These are phyloP conservation scores for Aldabrachelys gigantea DNA, from an alignment of 2,113 vertebrate species.

Conservation along the genomic window DNA sequence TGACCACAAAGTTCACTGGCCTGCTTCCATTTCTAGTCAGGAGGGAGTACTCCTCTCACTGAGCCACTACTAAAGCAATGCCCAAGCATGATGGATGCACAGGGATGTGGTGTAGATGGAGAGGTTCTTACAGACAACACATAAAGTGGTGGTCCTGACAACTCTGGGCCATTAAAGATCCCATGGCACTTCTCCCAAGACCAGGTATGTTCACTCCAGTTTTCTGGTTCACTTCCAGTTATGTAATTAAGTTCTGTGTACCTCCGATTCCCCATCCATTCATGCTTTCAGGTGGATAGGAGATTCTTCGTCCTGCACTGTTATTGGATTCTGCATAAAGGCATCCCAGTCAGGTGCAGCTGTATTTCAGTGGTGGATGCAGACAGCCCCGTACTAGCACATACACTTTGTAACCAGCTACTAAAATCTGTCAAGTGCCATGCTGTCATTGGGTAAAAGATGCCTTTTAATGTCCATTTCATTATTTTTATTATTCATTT, in stretches of 20 bases:
- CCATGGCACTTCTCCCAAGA: neutral
- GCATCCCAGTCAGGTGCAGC: neutral
- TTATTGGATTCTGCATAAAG: neutral
- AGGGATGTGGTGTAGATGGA: neutral
- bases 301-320: neutral
- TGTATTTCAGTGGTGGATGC: neutral
- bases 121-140: neutral
- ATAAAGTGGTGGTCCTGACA: neutral
- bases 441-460: neutral
- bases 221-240: neutral
- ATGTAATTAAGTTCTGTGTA: neutral
- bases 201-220: neutral
- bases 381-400: neutral
- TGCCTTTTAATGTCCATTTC: neutral
- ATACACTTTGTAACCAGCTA: neutral
- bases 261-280: neutral
- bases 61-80: neutral
- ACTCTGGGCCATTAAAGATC: neutral
- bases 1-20: neutral
- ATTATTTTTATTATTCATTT: neutral
- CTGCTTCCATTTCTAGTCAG: neutral
- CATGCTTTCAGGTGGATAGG: neutral
- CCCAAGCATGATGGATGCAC: neutral
- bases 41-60: neutral
- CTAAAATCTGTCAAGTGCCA: neutral